phyloP scores from a whole-genome alignment of 2,888 invertebrate genomes.

The Habrosyne pyritoides region DNA sequence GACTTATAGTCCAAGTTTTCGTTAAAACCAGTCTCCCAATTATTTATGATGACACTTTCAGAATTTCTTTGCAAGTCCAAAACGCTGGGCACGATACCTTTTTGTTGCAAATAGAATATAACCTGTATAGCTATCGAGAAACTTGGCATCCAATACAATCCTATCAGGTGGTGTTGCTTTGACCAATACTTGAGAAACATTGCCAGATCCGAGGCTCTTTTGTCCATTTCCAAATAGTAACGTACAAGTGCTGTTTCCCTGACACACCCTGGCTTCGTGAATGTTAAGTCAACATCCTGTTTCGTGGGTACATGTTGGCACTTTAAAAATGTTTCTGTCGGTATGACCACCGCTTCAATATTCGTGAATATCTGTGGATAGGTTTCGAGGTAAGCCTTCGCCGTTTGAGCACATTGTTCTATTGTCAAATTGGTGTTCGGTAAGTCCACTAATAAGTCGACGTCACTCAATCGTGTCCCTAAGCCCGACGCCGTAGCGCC shows the following conservation, averaged over 20 bases:
- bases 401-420: background rate
- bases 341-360: background rate
- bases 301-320: constrained; percentile 86
- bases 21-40: constrained; percentile 85
- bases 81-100: constrained; percentile 82
- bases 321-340: constrained; percentile 81
- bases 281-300: constrained; percentile 74
- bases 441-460: background rate
- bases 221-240: constrained; percentile 81
- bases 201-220: constrained; percentile 82
- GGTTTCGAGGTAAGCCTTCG: background rate
- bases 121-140: constrained; percentile 87
- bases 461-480: background rate
- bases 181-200: constrained; percentile 90
- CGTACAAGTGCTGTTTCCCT: constrained; percentile 86
- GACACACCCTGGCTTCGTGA: background rate
- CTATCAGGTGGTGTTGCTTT: constrained; percentile 83
- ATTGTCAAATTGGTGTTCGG: background rate
- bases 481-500: background rate
- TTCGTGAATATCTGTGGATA: background rate
- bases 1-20: constrained; percentile 26
- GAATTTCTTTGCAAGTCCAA: constrained; percentile 62
- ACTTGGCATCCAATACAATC: constrained; percentile 84
- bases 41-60: constrained; percentile 55
- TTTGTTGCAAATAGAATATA: constrained; percentile 88